Conservation (phyloP, 2,888 invertebrate species). For the Epistrophe eligans region DNA sequence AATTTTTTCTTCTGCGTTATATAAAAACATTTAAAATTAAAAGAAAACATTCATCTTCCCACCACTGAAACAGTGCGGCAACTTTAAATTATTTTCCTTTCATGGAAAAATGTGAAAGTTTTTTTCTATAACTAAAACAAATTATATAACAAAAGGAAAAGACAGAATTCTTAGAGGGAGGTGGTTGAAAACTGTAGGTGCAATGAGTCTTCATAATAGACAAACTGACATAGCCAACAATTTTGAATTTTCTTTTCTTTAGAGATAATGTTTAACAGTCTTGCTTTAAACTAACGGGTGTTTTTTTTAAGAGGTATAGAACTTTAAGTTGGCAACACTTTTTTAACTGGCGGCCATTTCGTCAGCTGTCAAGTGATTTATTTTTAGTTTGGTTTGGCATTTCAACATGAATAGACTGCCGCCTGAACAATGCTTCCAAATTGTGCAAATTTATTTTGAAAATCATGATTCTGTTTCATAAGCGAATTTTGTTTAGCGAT, state of each 20-base stretch:
- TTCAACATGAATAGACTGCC: no score
- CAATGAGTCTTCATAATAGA: background rate
- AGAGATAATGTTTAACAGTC: background rate
- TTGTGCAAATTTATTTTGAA: no score
- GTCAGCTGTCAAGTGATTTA: no score
- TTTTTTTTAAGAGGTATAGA: no score
- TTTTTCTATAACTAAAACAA: conserved; percentile 48
- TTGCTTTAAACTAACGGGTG: no score
- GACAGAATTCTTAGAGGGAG: background rate
- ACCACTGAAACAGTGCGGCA: conserved; percentile 36
- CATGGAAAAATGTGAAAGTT: conserved; percentile 52
- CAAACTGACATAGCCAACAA: background rate
- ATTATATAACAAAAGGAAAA: conserved; percentile 55
- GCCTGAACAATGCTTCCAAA: no score
- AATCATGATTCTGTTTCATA: no score
- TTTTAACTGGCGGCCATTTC: no score
- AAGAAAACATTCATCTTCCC: conserved; percentile 45
- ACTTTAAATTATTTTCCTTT: conserved; percentile 56
- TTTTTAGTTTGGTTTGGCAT: no score
- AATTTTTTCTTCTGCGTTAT: background rate
- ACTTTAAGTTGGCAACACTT: no score
- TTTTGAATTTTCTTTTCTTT: background rate
- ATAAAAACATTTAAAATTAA: conserved; percentile 37
- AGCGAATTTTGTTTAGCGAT: no score
- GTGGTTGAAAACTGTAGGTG: background rate